Conservation (phyloP, 2,888 invertebrate genomes). For the Lordiphosa fenestrarum region DNA sequence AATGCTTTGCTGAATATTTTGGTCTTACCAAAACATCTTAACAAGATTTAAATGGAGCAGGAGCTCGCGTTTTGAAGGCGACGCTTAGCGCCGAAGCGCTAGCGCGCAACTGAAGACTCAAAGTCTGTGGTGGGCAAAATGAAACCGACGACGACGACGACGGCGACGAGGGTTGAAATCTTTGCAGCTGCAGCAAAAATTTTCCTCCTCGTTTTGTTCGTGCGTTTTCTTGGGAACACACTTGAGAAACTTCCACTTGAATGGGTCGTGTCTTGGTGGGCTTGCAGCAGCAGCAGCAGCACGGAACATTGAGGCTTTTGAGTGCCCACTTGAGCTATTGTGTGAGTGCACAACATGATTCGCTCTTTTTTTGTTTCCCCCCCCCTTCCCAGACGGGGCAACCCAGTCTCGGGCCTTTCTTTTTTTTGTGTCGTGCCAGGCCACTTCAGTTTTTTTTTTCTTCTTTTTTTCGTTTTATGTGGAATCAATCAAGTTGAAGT, state of each 20-base stretch:
- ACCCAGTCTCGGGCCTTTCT: conserved; percentile 13
- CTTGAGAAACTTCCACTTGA: conserved; percentile 33
- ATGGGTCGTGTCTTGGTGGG: conserved; percentile 28
- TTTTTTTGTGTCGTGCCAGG: conserved; percentile 14
- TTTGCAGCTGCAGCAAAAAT: conserved; percentile 28
- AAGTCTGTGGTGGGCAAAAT: conserved; percentile 21
- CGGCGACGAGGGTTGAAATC: conserved; percentile 47
- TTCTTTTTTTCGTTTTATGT: conserved; percentile 40
- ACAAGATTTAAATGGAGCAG: too few relatives aligned
- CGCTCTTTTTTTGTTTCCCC: conserved; percentile 14
- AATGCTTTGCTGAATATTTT: too few relatives aligned
- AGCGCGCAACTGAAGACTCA: conserved; percentile 45
- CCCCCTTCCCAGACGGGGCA: too few relatives aligned
- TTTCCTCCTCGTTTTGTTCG: conserved; percentile 11
- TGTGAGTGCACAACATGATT: conserved; percentile 22
- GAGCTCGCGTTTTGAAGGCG: conserved; percentile 18
- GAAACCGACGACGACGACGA: conserved; percentile 16
- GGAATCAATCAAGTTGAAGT: conserved; percentile 61
- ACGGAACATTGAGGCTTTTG: conserved; percentile 4
- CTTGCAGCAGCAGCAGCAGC: conserved; percentile 11
- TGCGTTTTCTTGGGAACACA: conserved; percentile 19
- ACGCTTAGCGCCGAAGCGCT: conserved; percentile 57
- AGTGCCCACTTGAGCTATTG: conserved; percentile 23
- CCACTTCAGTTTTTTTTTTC: conserved; percentile 7
- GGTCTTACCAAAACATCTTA: background rate